Base-by-base conservation (phyloP, 2,113 vertebrate species). In the Alouatta palliata region DNA sequence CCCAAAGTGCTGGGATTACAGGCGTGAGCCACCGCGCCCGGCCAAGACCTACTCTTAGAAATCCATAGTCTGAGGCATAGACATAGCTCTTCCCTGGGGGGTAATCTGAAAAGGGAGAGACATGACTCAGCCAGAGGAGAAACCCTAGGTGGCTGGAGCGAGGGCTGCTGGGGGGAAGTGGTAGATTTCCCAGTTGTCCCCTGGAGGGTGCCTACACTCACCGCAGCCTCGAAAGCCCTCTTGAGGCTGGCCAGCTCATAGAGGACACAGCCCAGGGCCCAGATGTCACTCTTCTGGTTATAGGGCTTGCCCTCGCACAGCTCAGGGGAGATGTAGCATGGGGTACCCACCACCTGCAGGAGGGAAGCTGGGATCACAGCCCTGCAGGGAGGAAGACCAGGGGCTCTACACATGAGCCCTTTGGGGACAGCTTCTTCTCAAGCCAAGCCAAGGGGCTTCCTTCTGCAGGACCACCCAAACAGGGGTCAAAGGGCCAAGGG, bases 281-380 rank as follows among this genome's bases (percentile, higher is more conserved):
- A 99, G 97, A 99, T 99, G 97, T 99, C 99, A 88, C 99, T 99
- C 98, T 99, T 99, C 98, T 99, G 99, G 98, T 99, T 99, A 96
- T 99, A 99, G 2, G 99, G 99, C 94, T 99, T 99, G 86, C 99
- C 99, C 96, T 99, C 99, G 85, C 99, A 99, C 96, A 99, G 99
- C 98, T 99, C 99, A 0, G 99, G 99, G 82, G 99, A 99, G 97
- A 99, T 99, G 98, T 99, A 99, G 95, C 99, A 99, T 0, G 99
- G 99, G 1, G 99, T 99, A 79, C 99, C 99, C 32, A 99, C 99
- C 91, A 99, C 99, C 99, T 99, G 96, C 37, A 97, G 68, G 75
- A 94, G 49, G 25, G 56, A 92, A 84, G 49, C 19, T 45, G 43
- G 14, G 25, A 49, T 96, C 77, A 92, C 40, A 95, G 64, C 13